Percentiles rank a stretch among this genome's conserved stretches.
Evolutionary conservation across 2,797 vertebrate genomes (phyloP).

Genomic region (Varecia variegata): DNA sequence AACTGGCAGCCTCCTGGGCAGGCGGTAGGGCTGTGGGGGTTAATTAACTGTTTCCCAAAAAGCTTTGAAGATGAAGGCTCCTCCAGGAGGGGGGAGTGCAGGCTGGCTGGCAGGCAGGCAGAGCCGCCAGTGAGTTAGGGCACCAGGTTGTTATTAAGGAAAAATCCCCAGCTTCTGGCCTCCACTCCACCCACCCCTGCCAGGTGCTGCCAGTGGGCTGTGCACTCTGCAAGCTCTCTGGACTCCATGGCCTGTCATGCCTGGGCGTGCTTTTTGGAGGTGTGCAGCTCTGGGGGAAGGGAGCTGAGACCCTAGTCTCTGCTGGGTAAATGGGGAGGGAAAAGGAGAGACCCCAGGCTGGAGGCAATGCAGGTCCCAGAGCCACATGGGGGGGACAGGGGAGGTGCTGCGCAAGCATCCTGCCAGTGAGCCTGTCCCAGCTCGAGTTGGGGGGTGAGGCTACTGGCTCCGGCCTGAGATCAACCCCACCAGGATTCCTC

Average conservation of each 20-base stretch:
- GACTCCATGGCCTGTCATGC: conserved; percentile 19
- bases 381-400: background rate
- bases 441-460: background rate
- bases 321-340: background rate
- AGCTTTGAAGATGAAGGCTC: conserved; percentile 75
- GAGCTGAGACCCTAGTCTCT: background rate
- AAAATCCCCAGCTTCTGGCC: conserved; percentile 65
- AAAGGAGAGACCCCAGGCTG: background rate
- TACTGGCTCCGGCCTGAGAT: background rate
- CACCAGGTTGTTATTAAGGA: conserved; percentile 73
- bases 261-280: conserved; percentile 3
- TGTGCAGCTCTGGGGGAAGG: background rate
- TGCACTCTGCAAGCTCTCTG: conserved; percentile 25
- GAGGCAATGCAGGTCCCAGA: background rate
- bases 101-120: conserved; percentile 35
- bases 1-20: conserved; percentile 39
- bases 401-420: background rate
- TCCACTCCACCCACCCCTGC: conserved; percentile 21
- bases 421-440: background rate
- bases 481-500: background rate
- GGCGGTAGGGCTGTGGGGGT: conserved; percentile 30
- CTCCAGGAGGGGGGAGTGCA: background rate
- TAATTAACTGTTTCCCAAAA: conserved; percentile 76
- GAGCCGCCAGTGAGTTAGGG: conserved; percentile 52
- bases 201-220: conserved; percentile 46